Percentiles rank a stretch among this genome's conserved stretches.
phyloP scores from a whole-genome alignment of 2,113 vertebrate genomes.

The Muscicapa adusta region DNA sequence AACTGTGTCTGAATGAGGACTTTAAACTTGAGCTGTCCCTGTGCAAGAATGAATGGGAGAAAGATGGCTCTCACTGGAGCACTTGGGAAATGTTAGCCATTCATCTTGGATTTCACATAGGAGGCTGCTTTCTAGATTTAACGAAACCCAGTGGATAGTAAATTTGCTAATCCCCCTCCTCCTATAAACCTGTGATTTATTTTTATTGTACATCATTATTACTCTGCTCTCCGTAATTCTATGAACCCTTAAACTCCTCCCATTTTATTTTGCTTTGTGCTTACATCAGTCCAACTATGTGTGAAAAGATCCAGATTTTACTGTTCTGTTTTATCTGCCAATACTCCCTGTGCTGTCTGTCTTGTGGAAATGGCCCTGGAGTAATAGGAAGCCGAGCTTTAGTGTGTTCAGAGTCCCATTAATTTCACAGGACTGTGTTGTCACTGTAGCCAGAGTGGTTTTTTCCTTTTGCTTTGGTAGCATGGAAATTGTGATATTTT shows the following conservation, averaged over 20 bases:
- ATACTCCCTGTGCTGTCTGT: not conserved
- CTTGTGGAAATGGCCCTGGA: not conserved
- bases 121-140: slow-evolving; percentile 29
- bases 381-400: not conserved
- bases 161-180: slow-evolving; percentile 20
- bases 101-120: slow-evolving; percentile 41
- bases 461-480: not conserved
- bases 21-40: slow-evolving; percentile 38
- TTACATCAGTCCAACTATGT: not conserved
- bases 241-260: not conserved
- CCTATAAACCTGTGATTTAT: not conserved
- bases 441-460: not conserved
- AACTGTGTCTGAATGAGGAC: slow-evolving; percentile 7
- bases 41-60: slow-evolving; percentile 28
- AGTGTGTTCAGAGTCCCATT: not conserved
- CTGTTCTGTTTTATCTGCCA: not conserved
- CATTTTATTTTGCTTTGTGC: not conserved
- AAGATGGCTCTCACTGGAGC: slow-evolving; percentile 32
- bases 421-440: not conserved
- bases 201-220: not conserved
- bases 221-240: not conserved
- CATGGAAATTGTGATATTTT: not conserved
- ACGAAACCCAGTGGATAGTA: slow-evolving; percentile 30
- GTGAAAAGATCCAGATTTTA: not conserved
- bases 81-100: slow-evolving; percentile 34